Conservation (phyloP, 2,113 vertebrate species). For the Rallus limicola region DNA sequence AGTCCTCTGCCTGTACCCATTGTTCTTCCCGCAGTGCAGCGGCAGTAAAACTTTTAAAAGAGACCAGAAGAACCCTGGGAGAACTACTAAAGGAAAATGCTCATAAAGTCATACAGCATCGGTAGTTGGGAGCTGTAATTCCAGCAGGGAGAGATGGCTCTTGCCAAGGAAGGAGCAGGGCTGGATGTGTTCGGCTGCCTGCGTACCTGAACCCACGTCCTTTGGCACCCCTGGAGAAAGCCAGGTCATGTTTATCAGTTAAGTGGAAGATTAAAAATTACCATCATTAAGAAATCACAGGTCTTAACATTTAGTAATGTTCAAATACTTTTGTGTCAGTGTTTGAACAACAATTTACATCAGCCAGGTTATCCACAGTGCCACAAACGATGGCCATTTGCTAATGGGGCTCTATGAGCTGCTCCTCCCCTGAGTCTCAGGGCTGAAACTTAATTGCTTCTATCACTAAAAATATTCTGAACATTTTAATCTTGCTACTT, state of each 20-base stretch:
- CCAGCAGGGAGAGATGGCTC: background rate
- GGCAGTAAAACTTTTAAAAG: background rate
- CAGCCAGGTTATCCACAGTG: background rate
- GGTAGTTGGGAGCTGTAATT: background rate
- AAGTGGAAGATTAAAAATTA: background rate
- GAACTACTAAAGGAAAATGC: slow-evolving; percentile 10
- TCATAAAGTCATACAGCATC: background rate
- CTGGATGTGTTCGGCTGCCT: background rate
- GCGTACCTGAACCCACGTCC: background rate
- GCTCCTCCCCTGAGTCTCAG: background rate
- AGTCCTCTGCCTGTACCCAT: background rate
- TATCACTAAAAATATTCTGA: slow-evolving; percentile 4
- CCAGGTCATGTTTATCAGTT: background rate
- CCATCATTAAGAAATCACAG: background rate
- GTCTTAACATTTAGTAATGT: background rate
- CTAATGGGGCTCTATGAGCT: background rate
- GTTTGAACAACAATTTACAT: background rate
- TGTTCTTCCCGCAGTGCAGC: background rate
- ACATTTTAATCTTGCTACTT: slow-evolving; percentile 47
- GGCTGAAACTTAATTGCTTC: slow-evolving; percentile 20
- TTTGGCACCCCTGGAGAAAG: background rate
- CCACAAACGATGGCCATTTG: background rate
- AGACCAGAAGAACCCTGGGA: background rate
- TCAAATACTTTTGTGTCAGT: background rate
- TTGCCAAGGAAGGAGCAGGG: background rate